Conservation (phyloP, 2,888 invertebrate species). For the Congeria kusceri region DNA sequence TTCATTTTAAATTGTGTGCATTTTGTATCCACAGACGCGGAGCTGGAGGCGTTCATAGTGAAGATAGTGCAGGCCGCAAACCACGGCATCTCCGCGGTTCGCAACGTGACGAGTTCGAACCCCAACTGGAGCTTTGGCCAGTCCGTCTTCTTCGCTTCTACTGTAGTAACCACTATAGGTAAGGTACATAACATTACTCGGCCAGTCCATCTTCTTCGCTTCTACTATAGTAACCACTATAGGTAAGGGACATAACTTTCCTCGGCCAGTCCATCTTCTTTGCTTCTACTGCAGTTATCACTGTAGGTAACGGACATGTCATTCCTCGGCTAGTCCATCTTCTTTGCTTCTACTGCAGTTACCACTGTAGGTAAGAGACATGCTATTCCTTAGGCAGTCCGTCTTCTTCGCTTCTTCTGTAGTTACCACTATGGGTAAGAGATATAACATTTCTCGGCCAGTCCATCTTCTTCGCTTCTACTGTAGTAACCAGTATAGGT, state of each 20-base stretch:
- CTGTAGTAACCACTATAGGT: constrained; percentile 94
- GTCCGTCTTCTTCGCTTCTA: constrained; percentile 94
- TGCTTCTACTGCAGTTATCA: neutral
- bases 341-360: neutral
- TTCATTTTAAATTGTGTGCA: no score
- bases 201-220: no score
- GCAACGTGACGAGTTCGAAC: constrained; percentile 90
- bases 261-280: neutral
- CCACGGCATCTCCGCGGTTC: constrained; percentile 91
- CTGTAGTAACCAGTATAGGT: neutral
- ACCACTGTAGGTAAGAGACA: no score
- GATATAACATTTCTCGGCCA: no score
- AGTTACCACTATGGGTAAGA: no score
- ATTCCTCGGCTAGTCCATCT: neutral
- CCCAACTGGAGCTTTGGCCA: constrained; percentile 97
- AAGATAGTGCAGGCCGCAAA: constrained; percentile 91
- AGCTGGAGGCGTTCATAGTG: constrained; percentile 90
- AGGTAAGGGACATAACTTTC: neutral
- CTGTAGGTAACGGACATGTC: neutral
- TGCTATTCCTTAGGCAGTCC: no score
- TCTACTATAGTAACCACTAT: neutral
- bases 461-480: neutral
- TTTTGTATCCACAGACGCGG: constrained; percentile 88
- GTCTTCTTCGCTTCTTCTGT: no score
- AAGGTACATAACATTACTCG: constrained; percentile 16